Evolutionary conservation across 2,797 vertebrate species (phyloP).

Genomic region (Apogon talboti): DNA sequence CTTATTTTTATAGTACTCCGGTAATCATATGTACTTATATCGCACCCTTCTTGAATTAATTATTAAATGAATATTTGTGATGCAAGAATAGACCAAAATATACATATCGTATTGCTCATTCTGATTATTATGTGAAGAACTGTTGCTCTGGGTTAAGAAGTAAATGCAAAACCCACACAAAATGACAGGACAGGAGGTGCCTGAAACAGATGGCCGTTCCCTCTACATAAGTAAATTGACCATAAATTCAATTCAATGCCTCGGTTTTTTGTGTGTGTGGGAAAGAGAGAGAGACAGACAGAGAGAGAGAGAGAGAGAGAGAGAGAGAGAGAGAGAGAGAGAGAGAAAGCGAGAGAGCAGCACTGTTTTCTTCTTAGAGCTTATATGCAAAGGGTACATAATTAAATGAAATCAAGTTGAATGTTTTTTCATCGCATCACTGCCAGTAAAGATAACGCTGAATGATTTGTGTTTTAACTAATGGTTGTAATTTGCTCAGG

Average conservation of each 20-base stretch:
- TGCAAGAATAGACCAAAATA: conserved; percentile 19
- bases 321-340: background rate
- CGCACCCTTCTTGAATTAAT: conserved; percentile 36
- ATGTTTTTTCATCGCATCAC: conserved; percentile 57
- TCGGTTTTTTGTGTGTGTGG: conserved; percentile 5
- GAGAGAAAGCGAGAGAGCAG: background rate
- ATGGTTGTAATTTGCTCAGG: conserved; percentile 37
- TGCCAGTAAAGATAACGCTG: conserved; percentile 44
- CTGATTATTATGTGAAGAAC: conserved; percentile 25
- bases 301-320: too few relatives aligned
- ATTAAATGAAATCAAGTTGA: conserved; percentile 50
- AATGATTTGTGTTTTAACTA: conserved; percentile 47
- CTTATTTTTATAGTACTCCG: conserved; percentile 11
- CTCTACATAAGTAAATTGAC: conserved; percentile 70
- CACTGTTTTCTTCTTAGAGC: conserved; percentile 22
- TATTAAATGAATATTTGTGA: conserved; percentile 23
- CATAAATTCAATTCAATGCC: conserved; percentile 70
- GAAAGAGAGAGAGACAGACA: too few relatives aligned
- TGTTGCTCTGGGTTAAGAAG: conserved; percentile 39
- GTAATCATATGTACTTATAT: conserved; percentile 3
- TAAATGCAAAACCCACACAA: conserved; percentile 15
- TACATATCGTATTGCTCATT: background rate
- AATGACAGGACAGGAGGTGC: conserved; percentile 39
- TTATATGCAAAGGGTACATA: conserved; percentile 7
- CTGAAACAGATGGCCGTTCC: conserved; percentile 64